A percentile compares a stretch with the other conserved stretches of the same genome.
Evolutionary conservation across 2,797 vertebrate genomes (phyloP).

Genomic region (Lithobates sylvaticus): DNA sequence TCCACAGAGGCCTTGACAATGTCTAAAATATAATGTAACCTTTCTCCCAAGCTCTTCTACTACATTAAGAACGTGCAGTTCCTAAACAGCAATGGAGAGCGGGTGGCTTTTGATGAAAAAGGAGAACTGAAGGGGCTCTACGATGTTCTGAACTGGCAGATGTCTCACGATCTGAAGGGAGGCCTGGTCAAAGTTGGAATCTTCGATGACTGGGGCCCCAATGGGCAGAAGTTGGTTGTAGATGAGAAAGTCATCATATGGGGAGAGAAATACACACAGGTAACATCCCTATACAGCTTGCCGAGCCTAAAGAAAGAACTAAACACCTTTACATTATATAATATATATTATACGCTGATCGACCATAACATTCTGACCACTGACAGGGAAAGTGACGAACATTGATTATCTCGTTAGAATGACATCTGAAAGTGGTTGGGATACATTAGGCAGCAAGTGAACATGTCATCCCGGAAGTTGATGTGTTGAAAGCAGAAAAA

Average conservation of each 20-base stretch:
- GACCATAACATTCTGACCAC: too few relatives aligned
- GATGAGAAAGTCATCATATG: slow-evolving; percentile 29
- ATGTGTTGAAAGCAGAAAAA: too few relatives aligned
- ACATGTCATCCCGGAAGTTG: too few relatives aligned
- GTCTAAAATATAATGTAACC: not conserved
- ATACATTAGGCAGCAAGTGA: too few relatives aligned
- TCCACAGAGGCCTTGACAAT: not conserved
- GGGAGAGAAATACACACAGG: slow-evolving; percentile 49
- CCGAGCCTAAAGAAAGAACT: too few relatives aligned
- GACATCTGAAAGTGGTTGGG: too few relatives aligned
- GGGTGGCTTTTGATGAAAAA: slow-evolving; percentile 54
- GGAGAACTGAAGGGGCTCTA: slow-evolving; percentile 55
- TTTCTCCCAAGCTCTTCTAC: slow-evolving; percentile 41
- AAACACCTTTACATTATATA: too few relatives aligned
- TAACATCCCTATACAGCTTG: not conserved
- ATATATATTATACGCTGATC: too few relatives aligned
- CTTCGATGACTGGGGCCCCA: slow-evolving; percentile 58
- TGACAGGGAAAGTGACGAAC: too few relatives aligned
- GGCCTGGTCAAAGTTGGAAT: slow-evolving; percentile 43
- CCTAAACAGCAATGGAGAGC: slow-evolving; percentile 34
- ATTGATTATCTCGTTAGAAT: too few relatives aligned
- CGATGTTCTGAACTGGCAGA: slow-evolving; percentile 54
- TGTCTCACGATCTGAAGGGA: slow-evolving; percentile 39
- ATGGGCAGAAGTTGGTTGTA: slow-evolving; percentile 42
- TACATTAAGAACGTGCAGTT: slow-evolving; percentile 41